Evolutionary conservation across 2,797 vertebrate species (phyloP).

Genomic region (Megalops cyprinoides): DNA sequence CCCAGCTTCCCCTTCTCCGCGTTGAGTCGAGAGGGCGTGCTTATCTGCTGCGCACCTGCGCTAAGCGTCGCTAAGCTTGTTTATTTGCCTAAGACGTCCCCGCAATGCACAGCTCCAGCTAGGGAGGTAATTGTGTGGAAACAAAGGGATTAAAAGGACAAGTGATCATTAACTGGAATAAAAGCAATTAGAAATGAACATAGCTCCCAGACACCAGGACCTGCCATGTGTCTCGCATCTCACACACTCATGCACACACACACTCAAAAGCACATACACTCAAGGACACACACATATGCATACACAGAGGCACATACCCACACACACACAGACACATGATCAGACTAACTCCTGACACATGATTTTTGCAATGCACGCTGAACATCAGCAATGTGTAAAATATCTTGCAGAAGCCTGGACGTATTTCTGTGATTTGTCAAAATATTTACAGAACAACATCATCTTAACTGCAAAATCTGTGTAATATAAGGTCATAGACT

Average conservation of each 20-base stretch:
- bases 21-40: background rate
- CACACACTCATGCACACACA: background rate
- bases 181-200: slow-evolving; percentile 17
- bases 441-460: no score
- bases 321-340: background rate
- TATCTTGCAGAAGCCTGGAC: no score
- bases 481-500: no score
- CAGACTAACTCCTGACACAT: no score
- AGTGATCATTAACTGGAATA: slow-evolving; percentile 48
- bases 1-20: background rate
- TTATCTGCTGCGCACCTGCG: slow-evolving; percentile 22
- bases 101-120: slow-evolving; percentile 28
- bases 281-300: background rate
- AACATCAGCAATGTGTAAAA: no score
- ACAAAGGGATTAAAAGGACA: slow-evolving; percentile 43
- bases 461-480: no score
- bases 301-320: background rate
- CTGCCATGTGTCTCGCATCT: background rate
- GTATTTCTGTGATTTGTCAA: no score
- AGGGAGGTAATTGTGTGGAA: slow-evolving; percentile 40
- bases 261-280: background rate
- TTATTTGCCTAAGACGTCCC: slow-evolving; percentile 32
- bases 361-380: no score
- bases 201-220: background rate
- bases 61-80: slow-evolving; percentile 35